phyloP scores from a whole-genome alignment of 2,797 vertebrate genomes.

The Peromyscus nudipes region DNA sequence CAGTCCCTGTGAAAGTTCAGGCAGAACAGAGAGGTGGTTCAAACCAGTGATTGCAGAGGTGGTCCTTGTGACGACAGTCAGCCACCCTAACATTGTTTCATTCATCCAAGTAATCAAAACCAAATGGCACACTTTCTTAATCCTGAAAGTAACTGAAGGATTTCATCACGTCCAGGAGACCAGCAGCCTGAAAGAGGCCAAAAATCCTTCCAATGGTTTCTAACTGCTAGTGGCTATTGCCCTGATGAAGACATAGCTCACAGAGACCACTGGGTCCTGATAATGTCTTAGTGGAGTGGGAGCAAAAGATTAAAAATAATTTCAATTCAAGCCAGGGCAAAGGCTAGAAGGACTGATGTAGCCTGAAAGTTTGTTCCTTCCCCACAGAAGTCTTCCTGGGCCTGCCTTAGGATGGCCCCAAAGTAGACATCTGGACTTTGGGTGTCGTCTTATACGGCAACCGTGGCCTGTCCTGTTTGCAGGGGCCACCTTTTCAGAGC shows the following conservation, averaged over 20 bases:
- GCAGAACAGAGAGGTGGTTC: not conserved
- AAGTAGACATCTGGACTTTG: not conserved
- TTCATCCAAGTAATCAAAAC: not conserved
- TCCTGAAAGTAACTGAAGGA: not conserved
- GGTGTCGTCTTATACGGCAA: not conserved
- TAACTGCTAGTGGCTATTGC: not conserved
- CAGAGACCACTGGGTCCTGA: not conserved
- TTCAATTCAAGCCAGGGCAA: not conserved
- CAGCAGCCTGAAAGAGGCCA: not conserved
- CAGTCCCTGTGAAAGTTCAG: not conserved
- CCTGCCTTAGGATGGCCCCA: not conserved
- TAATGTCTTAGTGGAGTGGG: not conserved
- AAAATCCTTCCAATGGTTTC: not conserved
- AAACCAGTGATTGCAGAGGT: not conserved
- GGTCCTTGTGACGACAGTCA: not conserved
- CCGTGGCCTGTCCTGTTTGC: not conserved
- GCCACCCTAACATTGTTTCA: not conserved
- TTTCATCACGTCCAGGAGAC: not conserved
- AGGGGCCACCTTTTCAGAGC: not conserved
- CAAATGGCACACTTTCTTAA: not conserved
- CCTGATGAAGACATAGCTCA: not conserved
- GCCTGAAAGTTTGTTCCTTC: not conserved
- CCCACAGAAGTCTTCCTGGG: not conserved
- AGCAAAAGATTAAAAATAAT: not conserved
- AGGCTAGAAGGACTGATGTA: not conserved